Conservation (phyloP, 35 echinoderm and acorn worm genomes). For the Apostichopus japonicus region DNA sequence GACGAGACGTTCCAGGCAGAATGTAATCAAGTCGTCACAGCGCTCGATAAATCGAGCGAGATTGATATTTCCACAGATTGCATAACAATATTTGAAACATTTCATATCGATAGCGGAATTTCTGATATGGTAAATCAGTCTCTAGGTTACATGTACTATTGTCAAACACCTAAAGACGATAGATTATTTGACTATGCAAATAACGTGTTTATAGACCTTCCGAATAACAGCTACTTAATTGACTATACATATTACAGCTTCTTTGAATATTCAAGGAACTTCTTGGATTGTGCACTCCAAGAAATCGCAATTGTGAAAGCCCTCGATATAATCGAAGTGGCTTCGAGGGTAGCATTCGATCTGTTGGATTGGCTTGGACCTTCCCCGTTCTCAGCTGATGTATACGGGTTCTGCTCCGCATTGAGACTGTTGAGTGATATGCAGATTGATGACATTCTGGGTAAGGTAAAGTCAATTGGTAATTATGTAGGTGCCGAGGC, state of each 20-base stretch:
- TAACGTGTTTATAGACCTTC: neutral
- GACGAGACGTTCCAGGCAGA: neutral
- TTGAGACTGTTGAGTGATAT: neutral
- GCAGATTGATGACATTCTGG: neutral
- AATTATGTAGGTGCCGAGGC: neutral
- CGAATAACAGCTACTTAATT: neutral
- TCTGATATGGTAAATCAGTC: neutral
- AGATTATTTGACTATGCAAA: too few species aligned
- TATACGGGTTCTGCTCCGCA: neutral
- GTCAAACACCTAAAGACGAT: too few species aligned
- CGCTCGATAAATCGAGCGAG: neutral
- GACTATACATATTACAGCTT: too few species aligned
- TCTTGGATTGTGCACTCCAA: neutral
- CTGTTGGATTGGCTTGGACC: conserved; percentile 13
- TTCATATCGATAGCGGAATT: neutral
- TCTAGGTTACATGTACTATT: too few species aligned
- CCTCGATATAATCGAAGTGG: neutral
- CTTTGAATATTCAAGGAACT: neutral
- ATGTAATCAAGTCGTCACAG: neutral
- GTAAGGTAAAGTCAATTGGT: neutral
- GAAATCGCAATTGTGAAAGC: neutral
- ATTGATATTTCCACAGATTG: neutral
- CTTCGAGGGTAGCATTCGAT: neutral
- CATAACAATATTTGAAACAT: neutral
- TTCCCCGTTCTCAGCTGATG: neutral